Evolutionary conservation across 2,797 vertebrate species (phyloP).

Genomic region (Myoxocephalus aenaeus): DNA sequence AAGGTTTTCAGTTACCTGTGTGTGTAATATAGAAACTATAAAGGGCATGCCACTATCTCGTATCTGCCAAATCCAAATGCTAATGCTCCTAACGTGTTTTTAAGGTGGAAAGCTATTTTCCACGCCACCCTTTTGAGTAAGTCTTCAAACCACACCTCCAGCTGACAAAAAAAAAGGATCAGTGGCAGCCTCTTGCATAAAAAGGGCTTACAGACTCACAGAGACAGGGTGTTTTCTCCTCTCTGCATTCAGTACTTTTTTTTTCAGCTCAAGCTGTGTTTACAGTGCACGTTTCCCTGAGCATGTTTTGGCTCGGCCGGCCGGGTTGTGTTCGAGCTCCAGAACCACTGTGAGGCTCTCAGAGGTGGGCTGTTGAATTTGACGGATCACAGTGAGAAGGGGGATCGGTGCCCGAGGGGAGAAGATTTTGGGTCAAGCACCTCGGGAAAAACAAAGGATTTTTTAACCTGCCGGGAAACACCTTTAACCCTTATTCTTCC

Average conservation of each 20-base stretch:
- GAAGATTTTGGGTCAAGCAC: background rate
- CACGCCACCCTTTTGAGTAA: background rate
- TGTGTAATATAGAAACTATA: background rate
- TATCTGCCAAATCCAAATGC: background rate
- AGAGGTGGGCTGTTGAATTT: slow-evolving; percentile 33
- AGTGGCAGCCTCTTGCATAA: slow-evolving; percentile 11
- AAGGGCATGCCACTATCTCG: fast-evolving
- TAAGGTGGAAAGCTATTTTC: background rate
- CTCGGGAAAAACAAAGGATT: background rate
- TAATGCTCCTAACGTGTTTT: background rate
- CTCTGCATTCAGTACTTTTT: background rate
- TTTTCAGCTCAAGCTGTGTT: background rate
- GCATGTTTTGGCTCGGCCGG: slow-evolving; percentile 32
- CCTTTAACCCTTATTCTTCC: background rate
- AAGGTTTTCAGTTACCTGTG: background rate
- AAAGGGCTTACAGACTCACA: background rate
- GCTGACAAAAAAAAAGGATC: slow-evolving; percentile 34
- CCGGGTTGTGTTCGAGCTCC: slow-evolving; percentile 2
- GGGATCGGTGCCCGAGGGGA: background rate
- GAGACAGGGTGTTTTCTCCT: slow-evolving; percentile 11
- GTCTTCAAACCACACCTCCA: slow-evolving; percentile 72
- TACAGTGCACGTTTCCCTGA: slow-evolving; percentile 6
- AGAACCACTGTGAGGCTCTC: slow-evolving; percentile 10
- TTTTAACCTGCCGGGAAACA: slow-evolving; percentile 6
- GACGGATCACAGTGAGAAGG: slow-evolving; percentile 25